Conservation (phyloP, 1,140 invertebrate species). For the Drosophila arizonae region DNA sequence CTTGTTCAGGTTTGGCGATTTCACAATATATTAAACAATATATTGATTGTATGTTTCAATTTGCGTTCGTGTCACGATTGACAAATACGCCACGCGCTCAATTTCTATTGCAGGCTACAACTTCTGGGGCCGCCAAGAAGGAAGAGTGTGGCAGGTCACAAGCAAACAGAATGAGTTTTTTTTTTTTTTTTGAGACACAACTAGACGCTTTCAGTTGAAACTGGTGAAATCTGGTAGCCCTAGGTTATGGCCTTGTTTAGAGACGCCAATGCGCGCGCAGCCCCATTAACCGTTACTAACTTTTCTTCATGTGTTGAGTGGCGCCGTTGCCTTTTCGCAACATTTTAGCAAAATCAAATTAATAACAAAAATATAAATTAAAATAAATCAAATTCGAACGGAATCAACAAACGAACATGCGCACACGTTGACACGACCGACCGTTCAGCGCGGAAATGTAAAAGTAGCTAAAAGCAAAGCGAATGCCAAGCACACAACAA, state of each 20-base stretch:
- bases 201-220: slow-evolving; percentile 21
- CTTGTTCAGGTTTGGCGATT: slow-evolving; percentile 25
- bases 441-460: slow-evolving; percentile 28
- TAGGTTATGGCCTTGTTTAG: not conserved
- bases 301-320: slow-evolving; percentile 40
- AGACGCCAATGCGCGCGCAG: slow-evolving; percentile 19
- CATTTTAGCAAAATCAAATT: slow-evolving; percentile 18
- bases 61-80: not conserved
- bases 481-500: slow-evolving; percentile 16
- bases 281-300: slow-evolving; percentile 52
- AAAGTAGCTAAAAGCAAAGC: slow-evolving; percentile 25
- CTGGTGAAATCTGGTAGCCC: slow-evolving; percentile 28
- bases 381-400: slow-evolving; percentile 8
- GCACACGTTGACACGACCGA: slow-evolving; percentile 7
- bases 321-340: slow-evolving; percentile 12
- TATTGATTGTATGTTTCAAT: not conserved
- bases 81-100: not conserved
- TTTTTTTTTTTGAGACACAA: slow-evolving; percentile 2
- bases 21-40: not conserved
- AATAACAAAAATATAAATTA: slow-evolving; percentile 1
- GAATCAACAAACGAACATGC: slow-evolving; percentile 3
- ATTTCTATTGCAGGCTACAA: not conserved
- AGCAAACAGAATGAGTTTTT: slow-evolving; percentile 1
- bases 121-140: not conserved
- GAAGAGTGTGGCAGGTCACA: slow-evolving; percentile 8